Conservation (phyloP, 2,797 vertebrate genomes). For the Notolabrus celidotus region DNA sequence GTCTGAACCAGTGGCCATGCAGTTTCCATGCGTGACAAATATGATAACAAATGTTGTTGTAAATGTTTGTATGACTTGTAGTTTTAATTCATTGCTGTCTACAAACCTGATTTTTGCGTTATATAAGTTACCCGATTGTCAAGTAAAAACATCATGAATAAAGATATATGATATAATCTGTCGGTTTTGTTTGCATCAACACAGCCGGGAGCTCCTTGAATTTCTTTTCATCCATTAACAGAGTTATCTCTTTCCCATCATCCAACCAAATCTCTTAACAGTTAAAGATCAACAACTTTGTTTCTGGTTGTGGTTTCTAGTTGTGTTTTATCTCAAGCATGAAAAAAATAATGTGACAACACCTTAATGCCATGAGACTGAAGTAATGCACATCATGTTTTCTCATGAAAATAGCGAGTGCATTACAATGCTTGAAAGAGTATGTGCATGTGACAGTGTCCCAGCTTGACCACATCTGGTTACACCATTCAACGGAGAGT, state of each 20-base stretch:
- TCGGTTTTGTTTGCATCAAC: conserved; percentile 7
- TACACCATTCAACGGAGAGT: not conserved
- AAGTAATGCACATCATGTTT: not conserved
- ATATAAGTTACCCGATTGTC: conserved; percentile 17
- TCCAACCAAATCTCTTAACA: conserved; percentile 9
- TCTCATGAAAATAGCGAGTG: not conserved
- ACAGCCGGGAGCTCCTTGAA: not conserved
- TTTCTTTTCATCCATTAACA: not conserved
- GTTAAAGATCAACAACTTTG: conserved; percentile 4
- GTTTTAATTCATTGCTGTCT: too few relatives aligned
- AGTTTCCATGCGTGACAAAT: conserved; percentile 8
- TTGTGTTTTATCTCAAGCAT: conserved; percentile 1
- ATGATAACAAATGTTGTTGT: not conserved
- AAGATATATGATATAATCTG: not conserved
- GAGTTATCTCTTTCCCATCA: not conserved
- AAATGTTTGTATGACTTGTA: conserved; percentile 5
- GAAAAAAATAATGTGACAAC: not conserved
- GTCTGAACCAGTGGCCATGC: conserved; percentile 11
- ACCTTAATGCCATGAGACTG: not conserved
- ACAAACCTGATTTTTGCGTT: not conserved
- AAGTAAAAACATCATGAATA: conserved; percentile 13
- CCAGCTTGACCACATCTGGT: not conserved
- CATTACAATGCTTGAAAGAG: not conserved
- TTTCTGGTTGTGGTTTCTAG: conserved; percentile 1
- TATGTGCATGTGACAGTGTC: not conserved